A percentile compares a stretch with the other conserved stretches of the same genome.
Evolutionary conservation across 2,888 invertebrate species (phyloP).

Genomic region (Epinotia brunnichana): DNA sequence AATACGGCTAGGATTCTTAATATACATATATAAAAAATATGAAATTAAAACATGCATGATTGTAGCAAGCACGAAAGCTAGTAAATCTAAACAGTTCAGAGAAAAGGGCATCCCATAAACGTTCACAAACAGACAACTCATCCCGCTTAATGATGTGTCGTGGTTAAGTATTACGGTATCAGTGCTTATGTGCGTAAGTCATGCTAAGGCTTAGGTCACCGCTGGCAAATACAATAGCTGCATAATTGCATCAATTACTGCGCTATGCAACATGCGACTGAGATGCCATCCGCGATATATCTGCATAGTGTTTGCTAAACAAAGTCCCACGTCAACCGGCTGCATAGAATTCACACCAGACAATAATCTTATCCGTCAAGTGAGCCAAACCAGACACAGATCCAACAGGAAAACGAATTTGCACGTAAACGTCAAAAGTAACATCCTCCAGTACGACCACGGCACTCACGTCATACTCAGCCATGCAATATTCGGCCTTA

Average conservation of each 20-base stretch:
- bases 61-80: slow-evolving; percentile 14
- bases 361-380: slow-evolving; percentile 36
- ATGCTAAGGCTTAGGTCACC: slow-evolving; percentile 42
- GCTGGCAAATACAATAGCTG: slow-evolving; percentile 35
- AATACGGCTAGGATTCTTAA: background rate
- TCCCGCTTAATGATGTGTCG: slow-evolving; percentile 35
- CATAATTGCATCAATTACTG: slow-evolving; percentile 43
- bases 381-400: slow-evolving; percentile 28
- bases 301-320: slow-evolving; percentile 39
- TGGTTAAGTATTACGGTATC: slow-evolving; percentile 32
- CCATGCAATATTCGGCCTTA: slow-evolving; percentile 74
- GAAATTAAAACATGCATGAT: slow-evolving; percentile 5
- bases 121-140: slow-evolving; percentile 27
- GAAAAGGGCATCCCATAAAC: slow-evolving; percentile 1
- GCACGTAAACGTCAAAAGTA: slow-evolving; percentile 76
- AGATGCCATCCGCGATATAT: slow-evolving; percentile 33
- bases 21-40: no score
- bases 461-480: slow-evolving; percentile 76
- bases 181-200: slow-evolving; percentile 37
- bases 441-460: slow-evolving; percentile 57
- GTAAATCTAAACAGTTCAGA: slow-evolving; percentile 2
- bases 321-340: slow-evolving; percentile 28
- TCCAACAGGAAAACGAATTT: slow-evolving; percentile 51
- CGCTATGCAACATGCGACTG: slow-evolving; percentile 34
- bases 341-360: slow-evolving; percentile 38